Evolutionary conservation across 2,888 invertebrate species (phyloP), one percentile per base, ranked within the genome.

Genomic region (Lacanobia wlatinum): DNA sequence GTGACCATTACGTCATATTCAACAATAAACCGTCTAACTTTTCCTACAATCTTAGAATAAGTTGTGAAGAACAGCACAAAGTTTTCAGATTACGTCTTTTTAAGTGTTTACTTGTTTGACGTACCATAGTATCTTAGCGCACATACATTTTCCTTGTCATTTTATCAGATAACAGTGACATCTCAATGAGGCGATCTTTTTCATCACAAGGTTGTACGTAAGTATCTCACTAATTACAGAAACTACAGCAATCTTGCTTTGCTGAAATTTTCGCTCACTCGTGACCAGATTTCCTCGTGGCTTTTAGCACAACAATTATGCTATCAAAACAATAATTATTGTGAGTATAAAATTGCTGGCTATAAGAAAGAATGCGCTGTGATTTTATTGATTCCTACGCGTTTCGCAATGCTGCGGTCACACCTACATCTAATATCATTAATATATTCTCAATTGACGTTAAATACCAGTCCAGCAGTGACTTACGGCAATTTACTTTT

Each of bases 131-230:
- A 84, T 78, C 80, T 78, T 70, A 75, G 70, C 74, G 64, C 70
- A 77, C 68, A 80, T 82, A 82, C 82, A 84, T 89, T 89, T 88
- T 87, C 87, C 84, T 86, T 82, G 84, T 86, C 84, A 77, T 83
- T 82, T 88, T 89, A 90, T 90, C 89, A 70, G 90, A 90, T 90
- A 89, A 72, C 68, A 74, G 66, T 83, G 90, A 90, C 90, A 88
- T 88, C 86, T 90, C 90, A 89, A 89, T 90, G 90, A 84, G 87
- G 84, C 76, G 67, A 76, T 83, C 79, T 84, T 85, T 87, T 87
- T 80, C 85, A 84, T 78, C 73, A 53, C 87, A 88, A 89, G 89
- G 87, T 72, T 69, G 40, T 21, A 38, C 38, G 56, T 70, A 65
- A 74, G 53, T 72, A 53, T 52, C 21, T 48, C 73, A 60, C 40